Base-by-base conservation (phyloP, 1,140 invertebrate species). In the Leucophenga varia region DNA sequence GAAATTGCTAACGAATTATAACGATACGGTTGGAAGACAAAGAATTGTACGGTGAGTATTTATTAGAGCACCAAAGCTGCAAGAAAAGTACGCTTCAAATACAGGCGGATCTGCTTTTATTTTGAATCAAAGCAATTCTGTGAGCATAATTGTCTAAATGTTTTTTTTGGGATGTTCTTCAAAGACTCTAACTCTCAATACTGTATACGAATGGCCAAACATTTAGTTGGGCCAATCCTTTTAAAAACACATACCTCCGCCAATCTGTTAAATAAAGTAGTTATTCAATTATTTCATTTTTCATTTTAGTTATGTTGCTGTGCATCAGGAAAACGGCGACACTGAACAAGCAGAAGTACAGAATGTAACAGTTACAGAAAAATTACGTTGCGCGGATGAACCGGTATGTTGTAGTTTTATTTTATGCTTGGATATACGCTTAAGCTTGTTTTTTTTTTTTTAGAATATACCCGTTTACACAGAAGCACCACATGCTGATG, bases 11-110 rank as follows among this genome's bases (percentile, higher is more conserved):
- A 55, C 52, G 30, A 37, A 47, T 10, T 74, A 64, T 43, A 46
- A 45, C 3, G 55, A 61, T 14, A 48, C 54, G 44, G 41, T 52
- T 9, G 71, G 71, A n/a, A 63, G 71, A 20, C 57, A 60, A 10
- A 47, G 68, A 1, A 41, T 56, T 13, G 22, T 25, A 10, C 5
- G 22, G 22, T 25, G 10, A 25, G 5, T 10, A 25, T 25, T 25
- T 25, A 10, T 10, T 25, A 25, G 22, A 25, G n/a, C n/a, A n/a
- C n/a, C n/a, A n/a, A n/a, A n/a, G n/a, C 22, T 25, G 22, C 22
- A 25, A n/a, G n/a, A n/a, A n/a, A n/a, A n/a, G n/a, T n/a, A n/a
- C n/a, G n/a, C n/a, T n/a, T n/a, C n/a, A n/a, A n/a, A n/a, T n/a
- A n/a, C n/a, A n/a, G n/a, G n/a, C n/a, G n/a, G n/a, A n/a, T n/a